These are phyloP conservation scores for Gymnobelideus leadbeateri DNA, from an alignment of 2,113 vertebrate species.

Conservation along the genomic window DNA sequence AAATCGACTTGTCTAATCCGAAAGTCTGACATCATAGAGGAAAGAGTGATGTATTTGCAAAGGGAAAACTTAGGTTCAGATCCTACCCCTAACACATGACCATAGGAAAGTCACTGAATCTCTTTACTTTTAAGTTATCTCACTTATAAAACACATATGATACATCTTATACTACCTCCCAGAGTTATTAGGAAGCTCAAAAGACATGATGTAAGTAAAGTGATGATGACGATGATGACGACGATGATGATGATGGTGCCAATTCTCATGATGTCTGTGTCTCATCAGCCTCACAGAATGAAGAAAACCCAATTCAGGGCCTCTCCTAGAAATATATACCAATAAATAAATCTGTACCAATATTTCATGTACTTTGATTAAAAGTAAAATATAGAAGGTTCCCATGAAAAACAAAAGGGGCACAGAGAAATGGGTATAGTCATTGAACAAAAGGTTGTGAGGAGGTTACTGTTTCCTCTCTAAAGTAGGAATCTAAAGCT, in stretches of 20 bases:
- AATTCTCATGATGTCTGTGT: background rate
- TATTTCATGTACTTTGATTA: slow-evolving; percentile 7
- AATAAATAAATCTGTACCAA: slow-evolving; percentile 42
- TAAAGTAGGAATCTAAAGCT: background rate
- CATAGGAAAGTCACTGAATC: background rate
- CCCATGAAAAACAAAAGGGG: slow-evolving; percentile 11
- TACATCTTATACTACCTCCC: background rate
- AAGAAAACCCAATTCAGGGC: background rate
- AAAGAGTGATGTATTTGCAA: background rate
- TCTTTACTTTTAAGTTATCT: background rate
- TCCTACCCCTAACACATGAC: background rate
- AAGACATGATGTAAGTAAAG: background rate
- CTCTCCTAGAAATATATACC: slow-evolving; percentile 36
- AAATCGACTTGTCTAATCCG: background rate
- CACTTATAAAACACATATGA: background rate
- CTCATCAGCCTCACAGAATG: background rate
- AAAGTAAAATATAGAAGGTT: background rate
- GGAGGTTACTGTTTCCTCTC: background rate
- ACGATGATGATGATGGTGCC: background rate
- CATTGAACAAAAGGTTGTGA: background rate
- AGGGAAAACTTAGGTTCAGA: background rate
- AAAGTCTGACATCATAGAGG: background rate
- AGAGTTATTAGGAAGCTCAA: background rate
- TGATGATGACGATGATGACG: too few species aligned
- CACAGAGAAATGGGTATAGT: background rate